Evolutionary conservation across 1,140 invertebrate species (phyloP).

Genomic region (Hypothenemus hampei): DNA sequence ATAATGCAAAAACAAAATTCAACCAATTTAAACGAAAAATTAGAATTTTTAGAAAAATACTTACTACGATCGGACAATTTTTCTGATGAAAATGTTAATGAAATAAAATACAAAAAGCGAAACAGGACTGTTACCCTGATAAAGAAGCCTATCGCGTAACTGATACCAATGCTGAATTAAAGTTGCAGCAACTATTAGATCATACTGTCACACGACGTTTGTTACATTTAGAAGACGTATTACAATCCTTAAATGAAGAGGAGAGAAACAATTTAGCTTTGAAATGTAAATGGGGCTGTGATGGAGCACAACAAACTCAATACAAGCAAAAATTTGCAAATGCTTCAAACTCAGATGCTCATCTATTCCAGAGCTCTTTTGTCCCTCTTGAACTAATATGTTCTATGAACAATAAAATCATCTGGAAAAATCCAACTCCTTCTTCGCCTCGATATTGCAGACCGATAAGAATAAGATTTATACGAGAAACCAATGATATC

Average conservation of each 20-base stretch:
- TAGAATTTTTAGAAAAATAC: too few species aligned
- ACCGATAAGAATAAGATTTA: conserved; percentile 35
- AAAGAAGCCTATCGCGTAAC: not conserved
- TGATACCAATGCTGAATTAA: not conserved
- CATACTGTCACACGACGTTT: not conserved
- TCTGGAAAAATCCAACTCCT: conserved; percentile 29
- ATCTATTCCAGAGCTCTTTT: conserved; percentile 38
- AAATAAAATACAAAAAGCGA: not conserved
- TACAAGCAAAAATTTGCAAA: conserved; percentile 40
- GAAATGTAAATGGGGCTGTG: conserved; percentile 40
- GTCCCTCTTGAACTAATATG: conserved; percentile 38
- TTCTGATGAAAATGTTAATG: not conserved
- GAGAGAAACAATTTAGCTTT: conserved; percentile 33
- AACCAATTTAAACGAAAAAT: not conserved
- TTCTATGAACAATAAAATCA: conserved; percentile 27
- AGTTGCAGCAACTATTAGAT: not conserved
- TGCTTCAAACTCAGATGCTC: conserved; percentile 30
- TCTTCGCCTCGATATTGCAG: conserved; percentile 30
- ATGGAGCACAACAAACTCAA: conserved; percentile 37
- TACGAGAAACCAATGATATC: conserved; percentile 35
- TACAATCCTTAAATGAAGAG: conserved; percentile 26
- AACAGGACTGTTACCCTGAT: not conserved
- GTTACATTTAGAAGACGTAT: conserved; percentile 32
- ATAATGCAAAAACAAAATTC: too few species aligned
- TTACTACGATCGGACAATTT: too few species aligned